A percentile compares a stretch with the other conserved stretches of the same genome.
These are phyloP conservation scores for Serrognathus titanus DNA, from an alignment of 2,888 invertebrate species.

Conservation along the genomic window DNA sequence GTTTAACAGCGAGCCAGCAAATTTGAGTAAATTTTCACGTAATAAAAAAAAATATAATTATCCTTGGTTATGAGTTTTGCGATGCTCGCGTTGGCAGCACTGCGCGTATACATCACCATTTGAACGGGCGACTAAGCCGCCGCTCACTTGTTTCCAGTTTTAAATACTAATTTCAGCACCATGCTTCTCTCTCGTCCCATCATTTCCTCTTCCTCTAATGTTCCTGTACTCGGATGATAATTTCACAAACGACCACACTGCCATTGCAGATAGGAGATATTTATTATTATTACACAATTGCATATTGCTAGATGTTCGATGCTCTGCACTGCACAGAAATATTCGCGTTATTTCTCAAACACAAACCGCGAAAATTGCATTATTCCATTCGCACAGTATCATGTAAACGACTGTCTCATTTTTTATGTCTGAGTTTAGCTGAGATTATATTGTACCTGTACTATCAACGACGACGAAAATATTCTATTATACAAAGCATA, in stretches of 20 bases:
- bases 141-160: slow-evolving; percentile 29
- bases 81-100: slow-evolving; percentile 6
- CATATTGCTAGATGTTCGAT: slow-evolving; percentile 40
- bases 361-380: neutral
- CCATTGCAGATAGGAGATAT: slow-evolving; percentile 38
- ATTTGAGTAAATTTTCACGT: slow-evolving; percentile 20
- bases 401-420: neutral
- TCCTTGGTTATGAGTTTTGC: slow-evolving; percentile 22
- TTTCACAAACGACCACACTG: slow-evolving; percentile 38
- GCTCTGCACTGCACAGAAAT: slow-evolving; percentile 24
- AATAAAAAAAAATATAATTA: slow-evolving; percentile 25
- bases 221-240: slow-evolving; percentile 33
- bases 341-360: neutral
- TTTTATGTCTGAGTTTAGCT: neutral
- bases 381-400: neutral
- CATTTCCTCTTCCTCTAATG: slow-evolving; percentile 21
- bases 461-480: too few species aligned
- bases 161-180: slow-evolving; percentile 31
- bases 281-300: slow-evolving; percentile 42
- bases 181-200: slow-evolving; percentile 23
- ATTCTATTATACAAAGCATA: too few species aligned
- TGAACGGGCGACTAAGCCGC: slow-evolving; percentile 23
- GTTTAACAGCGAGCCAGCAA: slow-evolving; percentile 19
- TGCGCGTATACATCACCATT: slow-evolving; percentile 22
- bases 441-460: too few species aligned